phyloP scores from a whole-genome alignment of 2,888 invertebrate species.

The Melanostoma scalare region DNA sequence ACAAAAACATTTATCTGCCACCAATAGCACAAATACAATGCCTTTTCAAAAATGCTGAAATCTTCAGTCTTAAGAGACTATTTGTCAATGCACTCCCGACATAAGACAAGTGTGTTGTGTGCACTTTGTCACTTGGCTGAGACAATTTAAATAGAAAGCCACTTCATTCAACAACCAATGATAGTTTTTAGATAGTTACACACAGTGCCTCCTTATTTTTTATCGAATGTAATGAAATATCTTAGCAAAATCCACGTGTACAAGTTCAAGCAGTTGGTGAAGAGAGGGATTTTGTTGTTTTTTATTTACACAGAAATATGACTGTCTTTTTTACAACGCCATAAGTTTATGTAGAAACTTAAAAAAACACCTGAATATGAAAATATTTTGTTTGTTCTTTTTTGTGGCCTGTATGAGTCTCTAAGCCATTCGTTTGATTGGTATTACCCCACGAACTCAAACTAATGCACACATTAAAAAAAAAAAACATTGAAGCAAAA shows the following conservation, averaged over 20 bases:
- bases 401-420: too few relatives aligned
- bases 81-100: constrained; percentile 27
- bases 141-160: constrained; percentile 11
- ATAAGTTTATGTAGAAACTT: too few relatives aligned
- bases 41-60: constrained; percentile 43
- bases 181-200: neutral
- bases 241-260: constrained; percentile 15
- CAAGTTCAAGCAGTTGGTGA: neutral
- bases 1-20: neutral
- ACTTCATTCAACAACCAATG: constrained; percentile 29
- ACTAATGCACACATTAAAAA: too few relatives aligned
- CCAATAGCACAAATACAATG: neutral
- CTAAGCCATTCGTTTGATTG: too few relatives aligned
- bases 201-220: neutral
- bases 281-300: too few relatives aligned
- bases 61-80: constrained; percentile 39
- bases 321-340: too few relatives aligned
- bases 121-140: constrained; percentile 24
- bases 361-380: too few relatives aligned
- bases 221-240: constrained; percentile 14
- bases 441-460: too few relatives aligned
- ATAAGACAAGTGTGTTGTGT: constrained; percentile 24
- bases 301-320: too few relatives aligned
- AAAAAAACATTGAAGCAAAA: too few relatives aligned
- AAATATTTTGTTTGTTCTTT: too few relatives aligned